Percentiles rank a stretch among this genome's conserved stretches.
These are phyloP conservation scores for Mormyrops attenuatus DNA, from an alignment of 2,797 vertebrate genomes.

Conservation along the genomic window DNA sequence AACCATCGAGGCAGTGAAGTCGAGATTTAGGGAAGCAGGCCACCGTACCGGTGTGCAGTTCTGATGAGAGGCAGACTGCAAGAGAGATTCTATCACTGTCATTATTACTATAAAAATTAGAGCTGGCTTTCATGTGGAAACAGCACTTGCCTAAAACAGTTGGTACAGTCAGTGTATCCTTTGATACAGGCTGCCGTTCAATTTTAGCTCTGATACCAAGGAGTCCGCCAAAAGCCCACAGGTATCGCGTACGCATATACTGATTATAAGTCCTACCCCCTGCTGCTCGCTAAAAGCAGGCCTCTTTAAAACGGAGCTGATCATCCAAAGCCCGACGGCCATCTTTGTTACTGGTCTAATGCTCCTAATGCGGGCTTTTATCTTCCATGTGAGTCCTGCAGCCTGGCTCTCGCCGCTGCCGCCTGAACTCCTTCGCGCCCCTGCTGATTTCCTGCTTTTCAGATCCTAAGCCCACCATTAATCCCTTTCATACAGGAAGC, in stretches of 20 bases:
- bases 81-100: not conserved
- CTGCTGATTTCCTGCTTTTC: constrained; percentile 1
- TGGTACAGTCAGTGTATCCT: not conserved
- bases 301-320: not conserved
- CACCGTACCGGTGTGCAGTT: not conserved
- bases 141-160: not conserved
- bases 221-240: not conserved
- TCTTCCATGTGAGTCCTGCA: not conserved
- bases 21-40: not conserved
- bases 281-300: not conserved
- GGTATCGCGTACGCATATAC: not conserved
- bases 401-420: not conserved
- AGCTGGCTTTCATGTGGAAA: not conserved
- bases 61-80: not conserved
- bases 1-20: not conserved
- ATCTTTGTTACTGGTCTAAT: not conserved
- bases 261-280: not conserved
- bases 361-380: not conserved
- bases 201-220: not conserved
- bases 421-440: not conserved
- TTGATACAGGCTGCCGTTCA: not conserved
- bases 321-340: not conserved
- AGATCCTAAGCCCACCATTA: not conserved
- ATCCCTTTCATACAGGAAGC: not conserved
- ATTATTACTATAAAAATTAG: not conserved